These are phyloP conservation scores for Dreissena rostriformis DNA, from an alignment of 1,140 invertebrate species.

Conservation along the genomic window DNA sequence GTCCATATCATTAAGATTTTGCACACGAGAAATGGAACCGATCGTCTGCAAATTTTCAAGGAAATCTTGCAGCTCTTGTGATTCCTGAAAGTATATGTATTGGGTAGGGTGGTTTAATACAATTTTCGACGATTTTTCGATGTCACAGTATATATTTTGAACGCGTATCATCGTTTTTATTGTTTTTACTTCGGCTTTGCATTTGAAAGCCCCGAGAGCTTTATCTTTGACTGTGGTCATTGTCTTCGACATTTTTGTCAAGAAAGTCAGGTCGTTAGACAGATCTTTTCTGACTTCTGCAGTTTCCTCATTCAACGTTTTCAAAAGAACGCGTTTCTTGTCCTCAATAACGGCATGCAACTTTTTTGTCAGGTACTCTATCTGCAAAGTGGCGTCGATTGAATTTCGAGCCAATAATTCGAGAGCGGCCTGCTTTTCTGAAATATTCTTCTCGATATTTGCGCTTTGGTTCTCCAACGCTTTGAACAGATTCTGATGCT, in stretches of 20 bases:
- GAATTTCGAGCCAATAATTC: background rate
- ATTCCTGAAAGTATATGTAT: conserved; percentile 12
- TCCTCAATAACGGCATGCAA: conserved; percentile 2
- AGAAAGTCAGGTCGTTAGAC: background rate
- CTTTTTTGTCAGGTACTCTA: background rate
- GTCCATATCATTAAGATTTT: too few relatives aligned
- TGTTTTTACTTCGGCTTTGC: background rate
- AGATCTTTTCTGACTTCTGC: background rate
- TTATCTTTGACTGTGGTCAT: background rate
- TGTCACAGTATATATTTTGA: conserved; percentile 18
- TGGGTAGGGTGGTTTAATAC: background rate
- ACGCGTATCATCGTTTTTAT: background rate
- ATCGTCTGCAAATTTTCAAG: background rate
- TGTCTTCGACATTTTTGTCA: background rate
- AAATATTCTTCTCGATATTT: conserved; percentile 4
- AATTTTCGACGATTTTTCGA: background rate
- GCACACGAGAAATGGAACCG: background rate
- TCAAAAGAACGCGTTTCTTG: background rate
- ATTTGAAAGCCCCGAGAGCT: background rate
- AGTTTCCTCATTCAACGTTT: background rate
- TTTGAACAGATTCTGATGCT: conserved; percentile 1
- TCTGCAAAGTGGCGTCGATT: background rate
- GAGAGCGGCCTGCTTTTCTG: conserved; percentile 3
- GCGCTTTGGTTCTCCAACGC: background rate
- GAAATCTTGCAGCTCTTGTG: conserved; percentile 1